Base-by-base conservation (phyloP, 2,113 vertebrate genomes). In the Pungitius pungitius region DNA sequence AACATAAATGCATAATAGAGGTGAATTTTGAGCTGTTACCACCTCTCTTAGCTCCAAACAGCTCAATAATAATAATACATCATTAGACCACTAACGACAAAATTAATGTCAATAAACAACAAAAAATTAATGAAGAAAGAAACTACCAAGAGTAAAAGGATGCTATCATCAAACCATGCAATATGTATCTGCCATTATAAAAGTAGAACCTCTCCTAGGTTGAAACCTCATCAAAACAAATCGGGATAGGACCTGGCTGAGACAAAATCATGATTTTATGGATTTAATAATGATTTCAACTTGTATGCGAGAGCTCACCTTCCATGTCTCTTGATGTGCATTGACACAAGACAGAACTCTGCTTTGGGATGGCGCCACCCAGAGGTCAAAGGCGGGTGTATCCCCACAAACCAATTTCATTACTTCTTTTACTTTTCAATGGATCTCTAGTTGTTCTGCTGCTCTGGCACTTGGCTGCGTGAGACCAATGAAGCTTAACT, bases 331-430 rank as follows among this genome's bases (percentile, higher is more conserved):
- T n/a, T 4, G 1, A 1, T 20, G 51, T 30, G 24, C 42, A 57
- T 8, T 22, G 10, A 40, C 15, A 37, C 27, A 7, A 6, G 8
- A 52, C 2, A 22, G 8, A 59, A 30, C 10, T n/a, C 1, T 2
- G 27, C 22, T 58, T 51, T 59, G 1, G 45, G 9, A 57, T 78
- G 63, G 80, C 55, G 58, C 84, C 88, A 75, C 73, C 85, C 24
- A 20, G 40, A 68, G 90, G 86, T 47, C 24, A 24, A 71, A 52
- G 18, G 27, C 1, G 24, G 20, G 18, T n/a, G 22, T 39, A 33
- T 3, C 24, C 14, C 14, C 13, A 42, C 14, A 22, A 42, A 13
- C 39, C 15, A 9, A 22, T n/a, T 26, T 7, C 8, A 27, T 54
- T 27, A 12, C 8, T 52, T 18, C 43, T 26, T 27, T 45, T n/a